A percentile compares a stretch with the other conserved stretches of the same genome.
Evolutionary conservation across 2,888 invertebrate genomes (phyloP).

Genomic region (Hydropsyche betteni): DNA sequence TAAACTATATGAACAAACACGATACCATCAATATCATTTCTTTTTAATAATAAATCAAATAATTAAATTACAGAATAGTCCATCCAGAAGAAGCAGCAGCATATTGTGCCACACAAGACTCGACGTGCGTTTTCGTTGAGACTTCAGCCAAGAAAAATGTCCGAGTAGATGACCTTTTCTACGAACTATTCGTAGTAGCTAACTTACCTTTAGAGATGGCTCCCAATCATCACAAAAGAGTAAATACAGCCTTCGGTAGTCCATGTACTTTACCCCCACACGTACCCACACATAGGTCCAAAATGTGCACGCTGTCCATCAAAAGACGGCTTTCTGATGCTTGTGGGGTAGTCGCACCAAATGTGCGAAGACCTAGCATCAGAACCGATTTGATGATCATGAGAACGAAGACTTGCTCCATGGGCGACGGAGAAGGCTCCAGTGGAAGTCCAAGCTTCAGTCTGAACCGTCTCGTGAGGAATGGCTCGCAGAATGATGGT

Average conservation of each 20-base stretch:
- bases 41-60: neutral
- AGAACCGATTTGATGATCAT: conserved; percentile 89
- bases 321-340: conserved; percentile 86
- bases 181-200: conserved; percentile 83
- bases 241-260: conserved; percentile 79
- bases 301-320: conserved; percentile 82
- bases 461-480: conserved; percentile 61
- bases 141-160: conserved; percentile 84
- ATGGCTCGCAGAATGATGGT: conserved; percentile 62
- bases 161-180: conserved; percentile 85
- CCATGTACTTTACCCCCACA: conserved; percentile 78
- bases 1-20: neutral
- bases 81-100: conserved; percentile 79
- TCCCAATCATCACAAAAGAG: conserved; percentile 84
- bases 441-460: conserved; percentile 66
- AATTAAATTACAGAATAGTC: conserved; percentile 69
- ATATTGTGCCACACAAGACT: conserved; percentile 81
- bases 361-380: conserved; percentile 86
- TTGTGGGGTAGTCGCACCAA: conserved; percentile 89
- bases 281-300: conserved; percentile 71
- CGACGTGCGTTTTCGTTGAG: conserved; percentile 81
- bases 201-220: conserved; percentile 90
- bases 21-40: neutral
- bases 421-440: conserved; percentile 72
- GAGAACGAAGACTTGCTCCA: conserved; percentile 82